Evolutionary conservation across 1,140 invertebrate genomes (phyloP).

Genomic region (Drosophila takahashii): DNA sequence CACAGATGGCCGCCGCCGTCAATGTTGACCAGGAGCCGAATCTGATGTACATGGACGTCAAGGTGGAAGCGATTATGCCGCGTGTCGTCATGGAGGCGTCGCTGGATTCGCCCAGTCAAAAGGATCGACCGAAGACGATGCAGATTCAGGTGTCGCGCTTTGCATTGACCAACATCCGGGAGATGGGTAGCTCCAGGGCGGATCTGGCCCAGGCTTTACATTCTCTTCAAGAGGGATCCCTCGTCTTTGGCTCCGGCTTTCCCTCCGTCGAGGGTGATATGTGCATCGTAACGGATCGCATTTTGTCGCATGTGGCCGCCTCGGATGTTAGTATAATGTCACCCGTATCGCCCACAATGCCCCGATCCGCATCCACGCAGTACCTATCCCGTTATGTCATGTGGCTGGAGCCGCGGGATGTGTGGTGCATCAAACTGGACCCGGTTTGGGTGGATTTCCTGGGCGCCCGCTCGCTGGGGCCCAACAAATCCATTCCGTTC

Average conservation of each 20-base stretch:
- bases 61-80: constrained; percentile 95
- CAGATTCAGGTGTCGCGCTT: constrained; percentile 92
- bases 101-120: constrained; percentile 78
- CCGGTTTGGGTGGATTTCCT: constrained; percentile 97
- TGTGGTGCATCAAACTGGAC: constrained; percentile 95
- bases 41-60: constrained; percentile 92
- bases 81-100: constrained; percentile 85
- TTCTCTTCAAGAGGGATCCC: constrained; percentile 89
- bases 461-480: constrained; percentile 90
- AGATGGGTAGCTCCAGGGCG: constrained; percentile 89
- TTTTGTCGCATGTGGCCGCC: constrained; percentile 88
- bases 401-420: constrained; percentile 92
- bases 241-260: constrained; percentile 91
- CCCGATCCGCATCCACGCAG: constrained; percentile 72
- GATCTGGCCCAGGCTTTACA: constrained; percentile 91
- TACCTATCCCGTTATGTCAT: constrained; percentile 88
- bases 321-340: constrained; percentile 71
- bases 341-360: constrained; percentile 50
- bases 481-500: constrained; percentile 92
- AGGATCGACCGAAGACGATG: constrained; percentile 91
- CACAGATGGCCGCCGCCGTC: constrained; percentile 69
- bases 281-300: constrained; percentile 90
- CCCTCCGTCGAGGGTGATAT: constrained; percentile 88
- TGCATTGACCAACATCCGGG: constrained; percentile 91
- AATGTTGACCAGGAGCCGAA: constrained; percentile 84